Evolutionary conservation across 2,113 vertebrate species (phyloP).

Genomic region (Trochalopteron elliotii): DNA sequence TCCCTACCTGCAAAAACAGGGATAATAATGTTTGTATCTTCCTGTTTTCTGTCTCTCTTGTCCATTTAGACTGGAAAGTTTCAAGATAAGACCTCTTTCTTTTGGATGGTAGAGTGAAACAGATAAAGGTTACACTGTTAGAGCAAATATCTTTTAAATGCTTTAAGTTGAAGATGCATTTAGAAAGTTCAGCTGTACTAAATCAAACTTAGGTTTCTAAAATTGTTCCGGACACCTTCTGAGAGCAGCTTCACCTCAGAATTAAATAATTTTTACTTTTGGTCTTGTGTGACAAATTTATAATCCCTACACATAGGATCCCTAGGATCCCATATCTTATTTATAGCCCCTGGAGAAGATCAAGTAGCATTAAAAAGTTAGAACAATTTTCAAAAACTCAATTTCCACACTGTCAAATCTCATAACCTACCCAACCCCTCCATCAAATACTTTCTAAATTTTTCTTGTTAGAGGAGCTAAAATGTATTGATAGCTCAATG

Average conservation of each 20-base stretch:
- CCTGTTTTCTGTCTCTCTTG: not conserved
- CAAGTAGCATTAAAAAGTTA: not conserved
- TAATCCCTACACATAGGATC: not conserved
- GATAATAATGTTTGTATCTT: not conserved
- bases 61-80: not conserved
- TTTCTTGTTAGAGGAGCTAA: not conserved
- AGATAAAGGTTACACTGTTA: not conserved
- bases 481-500: not conserved
- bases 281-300: not conserved
- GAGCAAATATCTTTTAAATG: not conserved
- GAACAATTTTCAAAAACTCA: not conserved
- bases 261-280: not conserved
- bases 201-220: not conserved
- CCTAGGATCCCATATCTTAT: not conserved
- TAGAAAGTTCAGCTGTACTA: not conserved
- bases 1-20: not conserved
- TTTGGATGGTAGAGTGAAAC: not conserved
- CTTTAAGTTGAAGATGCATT: not conserved
- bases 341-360: not conserved
- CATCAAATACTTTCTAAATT: not conserved
- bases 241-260: not conserved
- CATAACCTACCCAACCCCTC: not conserved
- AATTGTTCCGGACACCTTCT: not conserved
- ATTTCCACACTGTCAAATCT: not conserved
- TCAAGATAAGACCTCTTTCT: not conserved